These are phyloP conservation scores for Actias luna DNA, from an alignment of 2,888 invertebrate species.

Conservation along the genomic window DNA sequence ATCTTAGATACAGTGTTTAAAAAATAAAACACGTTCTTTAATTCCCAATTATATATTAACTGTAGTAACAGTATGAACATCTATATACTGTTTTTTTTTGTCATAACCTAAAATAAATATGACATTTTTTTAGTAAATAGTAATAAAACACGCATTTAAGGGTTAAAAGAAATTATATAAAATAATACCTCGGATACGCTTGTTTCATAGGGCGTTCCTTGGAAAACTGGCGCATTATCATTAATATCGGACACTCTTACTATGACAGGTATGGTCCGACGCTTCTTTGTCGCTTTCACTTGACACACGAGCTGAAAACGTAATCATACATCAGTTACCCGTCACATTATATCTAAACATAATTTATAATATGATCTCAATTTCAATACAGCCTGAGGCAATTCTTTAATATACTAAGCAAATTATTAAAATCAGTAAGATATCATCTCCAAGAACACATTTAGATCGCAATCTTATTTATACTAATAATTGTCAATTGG, in stretches of 20 bases:
- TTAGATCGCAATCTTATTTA: conserved; percentile 1
- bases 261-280: conserved; percentile 92
- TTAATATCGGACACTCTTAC: conserved; percentile 95
- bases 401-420: conserved; percentile 25
- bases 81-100: too few species aligned
- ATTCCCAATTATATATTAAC: too few species aligned
- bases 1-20: too few species aligned
- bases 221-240: conserved; percentile 93
- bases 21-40: too few species aligned
- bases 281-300: conserved; percentile 89
- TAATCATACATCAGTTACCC: conserved; percentile 31
- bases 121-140: neutral
- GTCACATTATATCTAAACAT: conserved; percentile 31
- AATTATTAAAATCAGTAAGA: neutral
- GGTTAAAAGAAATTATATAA: neutral
- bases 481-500: neutral
- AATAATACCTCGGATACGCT: conserved; percentile 91
- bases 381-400: conserved; percentile 26
- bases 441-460: neutral
- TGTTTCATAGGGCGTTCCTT: conserved; percentile 91
- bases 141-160: neutral
- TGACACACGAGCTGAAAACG: conserved; percentile 89
- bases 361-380: conserved; percentile 32
- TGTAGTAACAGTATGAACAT: too few species aligned
- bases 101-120: neutral